Percentiles rank a stretch among this genome's conserved stretches.
Conservation (phyloP, 2,113 vertebrate genomes). For the Pavo muticus region DNA sequence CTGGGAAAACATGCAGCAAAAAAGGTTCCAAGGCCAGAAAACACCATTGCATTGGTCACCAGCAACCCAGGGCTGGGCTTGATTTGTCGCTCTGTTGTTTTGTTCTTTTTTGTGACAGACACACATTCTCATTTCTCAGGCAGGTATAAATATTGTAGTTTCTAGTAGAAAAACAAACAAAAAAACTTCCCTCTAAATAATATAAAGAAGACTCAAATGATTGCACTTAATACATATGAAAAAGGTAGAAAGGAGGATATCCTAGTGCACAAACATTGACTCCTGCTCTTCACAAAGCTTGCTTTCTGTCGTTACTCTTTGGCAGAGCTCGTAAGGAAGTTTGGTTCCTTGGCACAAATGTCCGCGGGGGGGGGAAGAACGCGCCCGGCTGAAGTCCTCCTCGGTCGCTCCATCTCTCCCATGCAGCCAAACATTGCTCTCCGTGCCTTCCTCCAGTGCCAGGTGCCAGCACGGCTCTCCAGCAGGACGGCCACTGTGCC, state of each 20-base stretch:
- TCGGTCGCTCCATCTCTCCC: constrained; percentile 42
- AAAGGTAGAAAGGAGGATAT: constrained; percentile 81
- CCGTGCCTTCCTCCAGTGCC: background rate
- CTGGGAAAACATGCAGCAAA: background rate
- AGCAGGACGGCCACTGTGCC: background rate
- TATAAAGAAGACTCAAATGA: constrained; percentile 82
- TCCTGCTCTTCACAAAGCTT: constrained; percentile 75
- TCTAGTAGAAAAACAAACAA: constrained; percentile 70
- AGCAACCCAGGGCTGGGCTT: constrained; percentile 28
- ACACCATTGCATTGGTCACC: background rate
- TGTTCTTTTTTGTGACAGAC: constrained; percentile 50
- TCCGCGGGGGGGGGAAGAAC: background rate
- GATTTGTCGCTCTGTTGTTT: background rate
- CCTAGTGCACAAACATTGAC: constrained; percentile 83
- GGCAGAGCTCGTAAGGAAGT: constrained; percentile 82
- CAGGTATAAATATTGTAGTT: constrained; percentile 84
- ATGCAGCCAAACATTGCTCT: constrained; percentile 73
- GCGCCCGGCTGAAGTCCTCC: constrained; percentile 40
- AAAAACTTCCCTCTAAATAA: constrained; percentile 79
- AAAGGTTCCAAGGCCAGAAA: constrained; percentile 52
- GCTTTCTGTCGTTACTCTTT: constrained; percentile 79
- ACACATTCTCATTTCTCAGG: constrained; percentile 76
- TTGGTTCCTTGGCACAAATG: constrained; percentile 71
- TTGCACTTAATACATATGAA: constrained; percentile 87
- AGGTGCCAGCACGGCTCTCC: constrained; percentile 13